Percentiles rank a stretch among this genome's conserved stretches.
These are phyloP conservation scores for Hypolimnas misippus DNA, from an alignment of 2,888 invertebrate genomes.

Conservation along the genomic window DNA sequence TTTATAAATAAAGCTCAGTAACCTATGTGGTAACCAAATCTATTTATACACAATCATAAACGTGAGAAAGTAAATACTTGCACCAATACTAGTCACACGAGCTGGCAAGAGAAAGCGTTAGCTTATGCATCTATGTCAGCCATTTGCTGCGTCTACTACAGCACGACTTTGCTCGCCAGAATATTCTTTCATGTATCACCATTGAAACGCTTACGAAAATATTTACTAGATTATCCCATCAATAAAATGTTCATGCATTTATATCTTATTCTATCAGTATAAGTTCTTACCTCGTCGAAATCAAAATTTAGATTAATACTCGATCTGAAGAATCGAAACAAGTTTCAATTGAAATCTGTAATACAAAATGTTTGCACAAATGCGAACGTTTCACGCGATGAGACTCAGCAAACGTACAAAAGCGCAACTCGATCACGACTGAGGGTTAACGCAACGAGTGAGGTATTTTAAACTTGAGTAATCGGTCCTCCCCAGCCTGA, in stretches of 20 bases:
- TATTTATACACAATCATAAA: slow-evolving; percentile 23
- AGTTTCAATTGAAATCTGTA: slow-evolving; percentile 51
- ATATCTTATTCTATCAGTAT: slow-evolving; percentile 13
- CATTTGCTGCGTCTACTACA: slow-evolving; percentile 61
- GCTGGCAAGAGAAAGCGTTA: slow-evolving; percentile 70
- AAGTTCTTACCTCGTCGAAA: slow-evolving; percentile 62
- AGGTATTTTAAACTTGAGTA: slow-evolving; percentile 77
- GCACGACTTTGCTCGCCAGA: slow-evolving; percentile 45
- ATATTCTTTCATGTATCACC: slow-evolving; percentile 35
- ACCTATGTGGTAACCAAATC: neutral
- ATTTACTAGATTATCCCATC: slow-evolving; percentile 5
- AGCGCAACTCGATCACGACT: slow-evolving; percentile 73
- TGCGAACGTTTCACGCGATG: slow-evolving; percentile 56
- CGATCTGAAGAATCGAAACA: slow-evolving; percentile 51
- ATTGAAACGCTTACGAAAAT: neutral
- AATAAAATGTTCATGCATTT: slow-evolving; percentile 4
- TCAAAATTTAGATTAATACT: slow-evolving; percentile 51
- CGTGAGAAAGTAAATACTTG: slow-evolving; percentile 55
- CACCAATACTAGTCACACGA: slow-evolving; percentile 39
- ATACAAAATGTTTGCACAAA: slow-evolving; percentile 62
- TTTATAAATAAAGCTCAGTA: too few relatives aligned
- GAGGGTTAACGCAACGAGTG: slow-evolving; percentile 64
- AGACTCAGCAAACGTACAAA: slow-evolving; percentile 55
- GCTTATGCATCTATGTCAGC: slow-evolving; percentile 64
- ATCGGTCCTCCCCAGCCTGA: slow-evolving; percentile 67